These are phyloP conservation scores for Busseola fusca DNA, from an alignment of 2,888 invertebrate species.

Conservation along the genomic window DNA sequence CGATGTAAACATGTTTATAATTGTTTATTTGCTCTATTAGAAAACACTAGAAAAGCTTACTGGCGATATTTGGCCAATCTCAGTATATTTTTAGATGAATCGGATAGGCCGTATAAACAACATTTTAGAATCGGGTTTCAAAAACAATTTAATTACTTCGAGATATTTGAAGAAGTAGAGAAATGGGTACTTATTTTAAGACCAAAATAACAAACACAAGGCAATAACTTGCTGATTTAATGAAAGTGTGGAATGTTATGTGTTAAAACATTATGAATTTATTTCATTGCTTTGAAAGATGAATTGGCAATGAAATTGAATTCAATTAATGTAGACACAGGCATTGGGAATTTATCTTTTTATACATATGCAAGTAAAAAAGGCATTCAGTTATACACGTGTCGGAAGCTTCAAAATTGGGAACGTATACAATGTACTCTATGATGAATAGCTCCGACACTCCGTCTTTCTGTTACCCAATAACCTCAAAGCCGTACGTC, in stretches of 20 bases:
- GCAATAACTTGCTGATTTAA: conserved; percentile 10
- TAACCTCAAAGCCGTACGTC: conserved; percentile 26
- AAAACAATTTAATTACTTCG: conserved; percentile 33
- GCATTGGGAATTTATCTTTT: background rate
- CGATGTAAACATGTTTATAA: conserved; percentile 66
- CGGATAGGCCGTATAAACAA: conserved; percentile 19
- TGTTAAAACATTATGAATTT: background rate
- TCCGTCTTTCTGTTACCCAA: conserved; percentile 43
- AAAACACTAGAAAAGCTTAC: conserved; percentile 33
- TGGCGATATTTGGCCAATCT: conserved; percentile 26
- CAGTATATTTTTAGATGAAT: conserved; percentile 27
- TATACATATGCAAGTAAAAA: background rate
- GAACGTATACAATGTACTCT: conserved; percentile 26
- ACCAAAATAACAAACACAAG: conserved; percentile 9
- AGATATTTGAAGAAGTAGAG: conserved; percentile 23
- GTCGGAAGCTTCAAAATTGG: conserved; percentile 20
- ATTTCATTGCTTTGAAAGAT: background rate
- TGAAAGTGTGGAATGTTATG: conserved; percentile 9
- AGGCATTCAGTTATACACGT: background rate
- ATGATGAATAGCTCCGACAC: conserved; percentile 33
- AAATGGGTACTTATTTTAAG: conserved; percentile 15
- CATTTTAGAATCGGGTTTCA: conserved; percentile 29
- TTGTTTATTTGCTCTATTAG: conserved; percentile 66
- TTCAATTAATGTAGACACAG: background rate
- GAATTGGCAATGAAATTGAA: background rate